Percentiles rank a stretch among this genome's conserved stretches.
These are phyloP conservation scores for Turnix velox DNA, from an alignment of 2,113 vertebrate species.

Conservation along the genomic window DNA sequence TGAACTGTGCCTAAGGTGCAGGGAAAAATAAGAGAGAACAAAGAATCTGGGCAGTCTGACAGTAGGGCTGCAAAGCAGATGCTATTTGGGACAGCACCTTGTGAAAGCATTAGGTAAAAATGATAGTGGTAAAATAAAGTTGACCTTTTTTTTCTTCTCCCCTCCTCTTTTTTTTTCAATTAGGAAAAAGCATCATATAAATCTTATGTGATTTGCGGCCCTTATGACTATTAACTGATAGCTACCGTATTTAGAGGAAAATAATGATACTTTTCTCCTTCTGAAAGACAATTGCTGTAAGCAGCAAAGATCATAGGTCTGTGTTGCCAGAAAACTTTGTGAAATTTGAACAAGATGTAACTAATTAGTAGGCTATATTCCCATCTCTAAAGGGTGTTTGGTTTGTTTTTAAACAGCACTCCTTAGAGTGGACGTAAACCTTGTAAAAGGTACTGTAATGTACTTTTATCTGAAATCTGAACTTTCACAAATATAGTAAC, in stretches of 20 bases:
- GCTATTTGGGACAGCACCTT: neutral
- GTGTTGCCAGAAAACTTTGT: neutral
- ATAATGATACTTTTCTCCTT: neutral
- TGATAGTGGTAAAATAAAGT: neutral
- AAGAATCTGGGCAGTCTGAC: neutral
- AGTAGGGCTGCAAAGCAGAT: rapidly evolving
- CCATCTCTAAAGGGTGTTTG: neutral
- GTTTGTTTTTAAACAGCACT: neutral
- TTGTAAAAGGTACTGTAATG: neutral
- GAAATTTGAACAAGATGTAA: neutral
- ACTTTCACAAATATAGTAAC: neutral
- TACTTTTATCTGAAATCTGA: neutral
- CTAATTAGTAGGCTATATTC: neutral
- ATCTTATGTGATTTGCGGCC: neutral
- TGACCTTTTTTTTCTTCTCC: neutral
- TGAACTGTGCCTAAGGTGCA: neutral
- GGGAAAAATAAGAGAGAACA: neutral
- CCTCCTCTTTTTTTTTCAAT: neutral
- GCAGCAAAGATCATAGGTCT: neutral
- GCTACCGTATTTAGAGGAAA: neutral
- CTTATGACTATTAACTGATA: neutral
- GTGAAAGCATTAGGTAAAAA: neutral
- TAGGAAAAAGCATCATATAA: neutral
- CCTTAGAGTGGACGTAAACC: neutral
- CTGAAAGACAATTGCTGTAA: neutral